Base-by-base conservation (phyloP, 2,888 invertebrate species). In the Neocrepidodera transversa region DNA sequence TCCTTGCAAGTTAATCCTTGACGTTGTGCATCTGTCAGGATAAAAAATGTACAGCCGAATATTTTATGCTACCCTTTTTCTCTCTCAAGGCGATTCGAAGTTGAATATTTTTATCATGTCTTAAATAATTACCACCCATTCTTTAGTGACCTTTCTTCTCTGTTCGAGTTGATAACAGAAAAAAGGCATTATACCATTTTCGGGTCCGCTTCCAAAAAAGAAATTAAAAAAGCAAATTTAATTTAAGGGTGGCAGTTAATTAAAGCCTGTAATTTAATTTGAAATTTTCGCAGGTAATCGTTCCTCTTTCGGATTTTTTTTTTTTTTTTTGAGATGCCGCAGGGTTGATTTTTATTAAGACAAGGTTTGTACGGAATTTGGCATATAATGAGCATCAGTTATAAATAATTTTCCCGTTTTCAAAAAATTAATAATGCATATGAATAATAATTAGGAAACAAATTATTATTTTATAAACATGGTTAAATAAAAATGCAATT, bases 161-260 rank as follows among this genome's bases (percentile, higher is more conserved):
- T 54, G 54, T 47, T 54, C 23, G 18, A 14, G 35, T 54, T 45
- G 54, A 54, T 54, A 54, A 54, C 45, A 45, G 45, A 54, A 47
- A 47, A 17, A 52, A 43, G 36, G 42, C 43, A 48, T 50, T 40
- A 49, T 53, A 17, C 58, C 48, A 58, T 58, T 58, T 58, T 58
- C 42, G 53, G 42, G 42, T 48, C 43, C 36, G 45, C 28, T 45
- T 26, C 32, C 10, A 28, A 54, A 54, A 45, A 52, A 36, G 47
- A 60, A 60, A 60, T 57, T 60, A 57, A 60, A 57, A 60, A 60
- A 51, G 60, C 56, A 52, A 60, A 57, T 60, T 60, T 60, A 60
- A 60, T 60, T 60, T 57, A 52, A 45, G 52, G 56, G 48, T 43
- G 51, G 23, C 38, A 60, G 56, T 60, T 57, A 60, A 60, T 60